Percentiles rank a stretch among this genome's conserved stretches.
These are phyloP conservation scores for Tapirus indicus DNA, from an alignment of 2,797 vertebrate genomes.

Conservation along the genomic window DNA sequence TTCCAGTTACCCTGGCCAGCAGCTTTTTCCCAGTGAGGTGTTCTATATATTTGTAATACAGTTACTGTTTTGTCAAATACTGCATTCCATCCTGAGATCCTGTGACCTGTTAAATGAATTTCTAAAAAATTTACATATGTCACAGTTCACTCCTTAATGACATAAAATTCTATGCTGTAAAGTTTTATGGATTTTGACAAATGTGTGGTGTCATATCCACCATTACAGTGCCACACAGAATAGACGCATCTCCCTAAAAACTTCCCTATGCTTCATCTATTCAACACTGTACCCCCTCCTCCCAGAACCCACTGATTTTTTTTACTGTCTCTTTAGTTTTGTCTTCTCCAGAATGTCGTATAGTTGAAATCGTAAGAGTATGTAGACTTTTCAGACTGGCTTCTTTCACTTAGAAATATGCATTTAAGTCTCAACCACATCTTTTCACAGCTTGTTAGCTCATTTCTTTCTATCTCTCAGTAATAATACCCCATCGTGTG, in stretches of 20 bases:
- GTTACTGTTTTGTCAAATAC: background rate
- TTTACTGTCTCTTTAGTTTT: background rate
- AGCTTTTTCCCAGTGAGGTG: background rate
- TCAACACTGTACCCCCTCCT: background rate
- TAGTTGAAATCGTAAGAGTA: background rate
- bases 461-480: constrained; percentile 9
- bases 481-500: background rate
- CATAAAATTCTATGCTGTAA: background rate
- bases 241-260: background rate
- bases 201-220: background rate
- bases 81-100: background rate
- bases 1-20: background rate
- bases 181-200: background rate
- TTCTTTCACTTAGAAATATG: background rate
- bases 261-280: background rate
- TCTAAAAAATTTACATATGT: background rate
- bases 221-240: too few relatives aligned
- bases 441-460: background rate
- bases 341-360: background rate
- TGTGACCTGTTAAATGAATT: background rate
- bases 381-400: background rate
- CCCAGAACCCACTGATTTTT: background rate
- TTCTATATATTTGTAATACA: background rate
- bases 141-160: background rate
- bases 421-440: background rate